phyloP scores from a whole-genome alignment of 2,113 vertebrate genomes.

The Chloroceryle aenea region DNA sequence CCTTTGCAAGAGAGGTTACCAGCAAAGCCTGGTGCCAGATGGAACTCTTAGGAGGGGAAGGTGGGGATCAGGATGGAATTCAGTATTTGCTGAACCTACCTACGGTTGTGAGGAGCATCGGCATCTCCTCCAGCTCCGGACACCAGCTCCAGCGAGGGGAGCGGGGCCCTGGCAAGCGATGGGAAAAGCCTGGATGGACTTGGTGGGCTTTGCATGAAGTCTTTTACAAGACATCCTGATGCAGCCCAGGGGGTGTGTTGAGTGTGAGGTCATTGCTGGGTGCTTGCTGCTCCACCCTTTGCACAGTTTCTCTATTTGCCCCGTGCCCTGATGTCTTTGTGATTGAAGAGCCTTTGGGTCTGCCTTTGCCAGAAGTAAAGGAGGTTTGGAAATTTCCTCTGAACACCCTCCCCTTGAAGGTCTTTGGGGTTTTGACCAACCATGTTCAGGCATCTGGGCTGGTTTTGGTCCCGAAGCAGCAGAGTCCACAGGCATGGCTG shows the following conservation, averaged over 20 bases:
- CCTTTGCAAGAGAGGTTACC: neutral
- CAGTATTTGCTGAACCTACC: accelerated
- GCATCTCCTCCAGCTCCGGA: accelerated
- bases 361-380: neutral
- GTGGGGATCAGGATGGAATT: neutral
- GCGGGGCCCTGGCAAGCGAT: accelerated
- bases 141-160: neutral
- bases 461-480: neutral
- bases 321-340: accelerated
- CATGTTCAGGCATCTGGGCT: neutral
- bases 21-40: neutral
- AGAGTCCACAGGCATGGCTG: neutral
- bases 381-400: neutral
- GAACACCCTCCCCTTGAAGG: neutral
- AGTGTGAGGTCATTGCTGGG: accelerated
- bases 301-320: accelerated
- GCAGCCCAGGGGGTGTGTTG: accelerated
- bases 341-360: neutral
- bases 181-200: neutral
- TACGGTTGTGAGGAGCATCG: accelerated
- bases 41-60: neutral
- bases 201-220: neutral
- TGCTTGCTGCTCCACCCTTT: neutral
- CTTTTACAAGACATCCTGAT: neutral
- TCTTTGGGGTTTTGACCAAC: neutral